phyloP scores from a whole-genome alignment of 2,113 vertebrate genomes.

The Saccopteryx leptura region DNA sequence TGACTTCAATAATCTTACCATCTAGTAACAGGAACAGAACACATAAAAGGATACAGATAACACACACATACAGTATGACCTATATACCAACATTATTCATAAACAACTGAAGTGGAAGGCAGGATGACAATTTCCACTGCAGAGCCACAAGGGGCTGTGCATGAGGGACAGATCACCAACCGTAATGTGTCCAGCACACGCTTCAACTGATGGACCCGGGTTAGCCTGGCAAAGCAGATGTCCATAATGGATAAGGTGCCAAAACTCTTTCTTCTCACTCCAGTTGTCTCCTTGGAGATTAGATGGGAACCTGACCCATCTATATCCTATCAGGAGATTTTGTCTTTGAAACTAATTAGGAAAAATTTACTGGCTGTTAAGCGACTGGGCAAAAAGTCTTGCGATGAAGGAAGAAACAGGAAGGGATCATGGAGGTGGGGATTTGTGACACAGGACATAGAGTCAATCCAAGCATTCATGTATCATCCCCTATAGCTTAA shows the following conservation, averaged over 20 bases:
- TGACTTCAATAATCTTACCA: slow-evolving; percentile 1
- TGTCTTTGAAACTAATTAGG: slow-evolving; percentile 56
- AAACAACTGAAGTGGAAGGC: not conserved
- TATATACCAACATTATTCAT: not conserved
- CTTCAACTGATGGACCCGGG: not conserved
- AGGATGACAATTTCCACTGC: not conserved
- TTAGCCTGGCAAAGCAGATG: slow-evolving; percentile 30
- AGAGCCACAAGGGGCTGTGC: not conserved
- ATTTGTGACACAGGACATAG: not conserved
- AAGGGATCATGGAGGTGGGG: not conserved
- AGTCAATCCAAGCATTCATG: not conserved
- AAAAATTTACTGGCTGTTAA: slow-evolving; percentile 60
- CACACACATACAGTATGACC: not conserved
- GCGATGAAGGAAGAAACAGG: slow-evolving; percentile 17
- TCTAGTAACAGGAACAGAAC: not conserved
- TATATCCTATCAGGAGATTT: slow-evolving; percentile 22
- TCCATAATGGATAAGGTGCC: not conserved
- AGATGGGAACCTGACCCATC: not conserved
- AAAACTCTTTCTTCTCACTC: slow-evolving; percentile 10
- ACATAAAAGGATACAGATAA: not conserved
- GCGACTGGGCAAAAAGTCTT: not conserved
- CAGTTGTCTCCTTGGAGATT: not conserved
- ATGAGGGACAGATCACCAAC: not conserved
- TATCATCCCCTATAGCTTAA: not conserved
- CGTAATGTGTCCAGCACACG: not conserved